phyloP scores from a whole-genome alignment of 2,797 vertebrate genomes.

The Tamandua tetradactyla region DNA sequence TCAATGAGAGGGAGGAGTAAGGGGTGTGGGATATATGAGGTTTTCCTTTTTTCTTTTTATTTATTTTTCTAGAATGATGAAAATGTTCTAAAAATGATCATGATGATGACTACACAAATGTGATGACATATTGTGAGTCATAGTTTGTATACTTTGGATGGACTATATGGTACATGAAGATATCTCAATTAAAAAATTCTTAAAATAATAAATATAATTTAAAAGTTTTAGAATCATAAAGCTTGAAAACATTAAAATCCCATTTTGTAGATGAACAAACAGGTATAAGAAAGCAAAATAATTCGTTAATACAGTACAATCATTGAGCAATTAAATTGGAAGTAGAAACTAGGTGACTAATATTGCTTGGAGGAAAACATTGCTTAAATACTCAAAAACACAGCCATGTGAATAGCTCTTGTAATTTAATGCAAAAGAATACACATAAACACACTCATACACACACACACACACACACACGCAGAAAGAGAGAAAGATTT shows the following conservation, averaged over 20 bases:
- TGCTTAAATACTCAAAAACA: not conserved
- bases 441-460: not conserved
- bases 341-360: not conserved
- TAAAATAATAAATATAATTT: too few relatives aligned
- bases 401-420: not conserved
- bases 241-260: not conserved
- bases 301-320: not conserved
- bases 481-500: not conserved
- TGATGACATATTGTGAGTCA: too few relatives aligned
- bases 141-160: too few relatives aligned
- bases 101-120: too few relatives aligned
- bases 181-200: too few relatives aligned
- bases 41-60: too few relatives aligned
- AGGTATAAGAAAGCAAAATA: not conserved
- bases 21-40: too few relatives aligned
- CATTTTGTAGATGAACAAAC: conserved; percentile 29
- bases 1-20: too few relatives aligned
- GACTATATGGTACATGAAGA: too few relatives aligned
- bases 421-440: not conserved
- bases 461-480: not conserved
- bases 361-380: not conserved
- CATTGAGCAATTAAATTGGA: not conserved
- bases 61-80: too few relatives aligned
- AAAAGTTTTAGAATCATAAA: not conserved
- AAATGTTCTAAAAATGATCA: too few relatives aligned